Evolutionary conservation across 2,113 vertebrate species (phyloP).

Genomic region (Chinchilla lanigera): DNA sequence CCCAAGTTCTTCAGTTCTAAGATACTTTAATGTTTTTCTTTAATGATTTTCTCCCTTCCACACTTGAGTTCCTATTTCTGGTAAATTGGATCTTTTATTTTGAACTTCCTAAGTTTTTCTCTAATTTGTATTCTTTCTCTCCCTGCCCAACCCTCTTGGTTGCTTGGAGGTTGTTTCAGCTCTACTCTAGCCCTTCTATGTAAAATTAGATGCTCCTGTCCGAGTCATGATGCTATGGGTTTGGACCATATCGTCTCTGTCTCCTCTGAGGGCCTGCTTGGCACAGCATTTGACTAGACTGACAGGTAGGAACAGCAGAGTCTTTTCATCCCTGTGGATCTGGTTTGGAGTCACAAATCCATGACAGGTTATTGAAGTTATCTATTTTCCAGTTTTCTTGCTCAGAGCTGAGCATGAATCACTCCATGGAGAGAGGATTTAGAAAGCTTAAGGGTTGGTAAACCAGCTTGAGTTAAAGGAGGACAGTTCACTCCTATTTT

Average conservation of each 20-base stretch:
- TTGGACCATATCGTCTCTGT: neutral
- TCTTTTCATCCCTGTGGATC: neutral
- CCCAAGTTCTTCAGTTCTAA: neutral
- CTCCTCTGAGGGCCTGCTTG: neutral
- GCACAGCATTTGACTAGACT: neutral
- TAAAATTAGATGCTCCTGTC: neutral
- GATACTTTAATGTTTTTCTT: neutral
- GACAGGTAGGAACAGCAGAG: neutral
- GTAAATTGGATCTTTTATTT: conserved; percentile 15
- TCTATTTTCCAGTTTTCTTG: conserved; percentile 40
- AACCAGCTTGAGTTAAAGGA: neutral
- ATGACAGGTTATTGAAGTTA: conserved; percentile 20
- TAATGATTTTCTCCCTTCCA: neutral
- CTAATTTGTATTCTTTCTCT: neutral
- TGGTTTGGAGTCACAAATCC: neutral
- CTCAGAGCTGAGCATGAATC: neutral
- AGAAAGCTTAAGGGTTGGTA: neutral
- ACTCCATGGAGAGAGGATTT: neutral
- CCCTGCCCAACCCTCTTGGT: neutral
- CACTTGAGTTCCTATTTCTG: neutral
- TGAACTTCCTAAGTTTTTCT: neutral
- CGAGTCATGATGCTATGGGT: neutral
- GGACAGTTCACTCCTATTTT: neutral
- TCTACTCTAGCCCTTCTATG: neutral
- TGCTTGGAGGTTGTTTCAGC: neutral